Evolutionary conservation across 2,797 vertebrate genomes (phyloP), one percentile per base, ranked within the genome.

Genomic region (Apodemus agrarius): DNA sequence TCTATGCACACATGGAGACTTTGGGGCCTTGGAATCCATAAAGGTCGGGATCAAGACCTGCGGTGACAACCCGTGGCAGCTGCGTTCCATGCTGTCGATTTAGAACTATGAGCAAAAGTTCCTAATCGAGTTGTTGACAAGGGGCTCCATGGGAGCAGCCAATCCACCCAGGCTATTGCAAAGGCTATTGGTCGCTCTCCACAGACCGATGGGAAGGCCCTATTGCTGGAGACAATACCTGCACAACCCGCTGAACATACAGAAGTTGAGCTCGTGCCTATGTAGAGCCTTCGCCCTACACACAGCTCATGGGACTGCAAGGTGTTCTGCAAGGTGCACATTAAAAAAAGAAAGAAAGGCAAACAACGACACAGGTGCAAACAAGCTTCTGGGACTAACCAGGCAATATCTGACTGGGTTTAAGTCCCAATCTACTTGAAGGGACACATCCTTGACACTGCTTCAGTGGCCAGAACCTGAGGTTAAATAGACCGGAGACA

Each of bases 21-120:
- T 95, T 13, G 9, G 14, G 17, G 12, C 24, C 75, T 52, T 79
- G 5, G 2, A 26, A 34, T n/a, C 13, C 96, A 59, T 88, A 81
- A 92, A 98, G 97, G 98, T 97, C 92, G 97, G 96, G 97, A 98
- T 98, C 92, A 93, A 98, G 97, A 94, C 74, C 92, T 57, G 90
- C 31, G 92, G 37, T 17, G 21, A 96, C 69, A 94, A 98, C 85
- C 85, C 96, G 95, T 97, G 97, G 97, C 88, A 90, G 89, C 26
- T 76, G 75, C 31, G 79, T 93, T 97, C 97, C 96, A 91, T 97
- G 97, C 95, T 91, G 97, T 79, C 74, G 96, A 91, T 96, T 97
- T 97, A 89, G 22, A 79, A 65, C 37, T 31, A 24, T 14, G 11
- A 59, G 52, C 52, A 59, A 4, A 74, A 57, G 52, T 61, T 31